These are phyloP conservation scores for Falco columbarius DNA, from an alignment of 2,797 vertebrate species.

Conservation along the genomic window DNA sequence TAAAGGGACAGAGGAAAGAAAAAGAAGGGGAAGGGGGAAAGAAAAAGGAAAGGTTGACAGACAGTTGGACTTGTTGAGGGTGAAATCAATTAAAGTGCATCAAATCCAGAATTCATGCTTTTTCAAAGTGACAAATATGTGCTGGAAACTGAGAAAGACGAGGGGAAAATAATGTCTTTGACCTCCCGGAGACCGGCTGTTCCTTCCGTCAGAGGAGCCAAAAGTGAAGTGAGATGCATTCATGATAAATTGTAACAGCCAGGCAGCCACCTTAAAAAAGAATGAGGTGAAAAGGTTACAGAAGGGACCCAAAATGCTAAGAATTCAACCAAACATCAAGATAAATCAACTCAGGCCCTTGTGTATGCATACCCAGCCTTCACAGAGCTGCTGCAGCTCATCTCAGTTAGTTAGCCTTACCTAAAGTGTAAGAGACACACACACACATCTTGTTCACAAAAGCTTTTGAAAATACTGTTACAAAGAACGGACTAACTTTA, in stretches of 20 bases:
- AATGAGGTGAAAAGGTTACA: slow-evolving; percentile 82
- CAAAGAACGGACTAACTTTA: background rate
- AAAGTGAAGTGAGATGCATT: slow-evolving; percentile 75
- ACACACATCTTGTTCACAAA: background rate
- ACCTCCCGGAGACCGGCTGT: slow-evolving; percentile 82
- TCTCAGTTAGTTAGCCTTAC: slow-evolving; percentile 52
- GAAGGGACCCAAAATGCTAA: slow-evolving; percentile 77
- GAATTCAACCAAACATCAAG: slow-evolving; percentile 80
- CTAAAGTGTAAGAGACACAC: slow-evolving; percentile 14
- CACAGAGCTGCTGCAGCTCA: slow-evolving; percentile 25
- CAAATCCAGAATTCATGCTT: slow-evolving; percentile 94
- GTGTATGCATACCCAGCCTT: slow-evolving; percentile 29
- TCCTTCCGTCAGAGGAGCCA: slow-evolving; percentile 77
- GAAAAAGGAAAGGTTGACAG: slow-evolving; percentile 73
- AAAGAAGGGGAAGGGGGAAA: slow-evolving; percentile 10
- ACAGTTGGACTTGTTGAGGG: slow-evolving; percentile 84
- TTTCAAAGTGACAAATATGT: slow-evolving; percentile 91
- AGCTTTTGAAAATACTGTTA: background rate
- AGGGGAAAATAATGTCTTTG: slow-evolving; percentile 81
- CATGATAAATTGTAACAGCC: slow-evolving; percentile 82
- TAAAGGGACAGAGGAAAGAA: slow-evolving; percentile 43
- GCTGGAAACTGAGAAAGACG: slow-evolving; percentile 84
- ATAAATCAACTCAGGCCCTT: slow-evolving; percentile 78
- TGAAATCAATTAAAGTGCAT: slow-evolving; percentile 96
- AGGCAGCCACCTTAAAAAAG: slow-evolving; percentile 80